A percentile compares a stretch with the other conserved stretches of the same genome.
Conservation (phyloP, 1,140 invertebrate genomes). For the Meloidogyne chitwoodi region DNA sequence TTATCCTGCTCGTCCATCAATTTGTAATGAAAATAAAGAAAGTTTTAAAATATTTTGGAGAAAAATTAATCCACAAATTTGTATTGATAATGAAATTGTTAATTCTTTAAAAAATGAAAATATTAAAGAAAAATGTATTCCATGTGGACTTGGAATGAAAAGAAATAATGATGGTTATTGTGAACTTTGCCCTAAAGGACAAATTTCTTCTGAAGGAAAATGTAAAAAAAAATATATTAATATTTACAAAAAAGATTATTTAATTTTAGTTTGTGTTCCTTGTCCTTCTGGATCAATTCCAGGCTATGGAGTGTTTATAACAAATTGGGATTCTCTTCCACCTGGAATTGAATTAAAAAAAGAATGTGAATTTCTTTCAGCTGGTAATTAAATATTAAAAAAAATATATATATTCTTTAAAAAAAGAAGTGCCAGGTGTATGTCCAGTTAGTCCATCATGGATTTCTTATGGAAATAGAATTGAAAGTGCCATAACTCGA, state of each 20-base stretch:
- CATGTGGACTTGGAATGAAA: constrained; percentile 40
- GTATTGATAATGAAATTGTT: constrained; percentile 41
- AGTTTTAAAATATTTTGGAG: constrained; percentile 63
- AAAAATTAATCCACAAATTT: constrained; percentile 67
- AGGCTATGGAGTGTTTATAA: constrained; percentile 64
- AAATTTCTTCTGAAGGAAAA: constrained; percentile 61
- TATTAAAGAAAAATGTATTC: constrained; percentile 50
- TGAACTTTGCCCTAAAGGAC: constrained; percentile 61
- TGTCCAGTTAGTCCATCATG: constrained; percentile 48
- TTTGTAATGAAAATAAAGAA: constrained; percentile 61
- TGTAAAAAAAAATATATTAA: constrained; percentile 39
- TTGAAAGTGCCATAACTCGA: constrained; percentile 58
- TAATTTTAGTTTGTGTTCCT: constrained; percentile 59
- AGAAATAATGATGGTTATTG: constrained; percentile 54
- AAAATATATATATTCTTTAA: background rate
- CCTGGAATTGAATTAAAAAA: constrained; percentile 61
- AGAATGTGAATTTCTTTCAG: constrained; percentile 60
- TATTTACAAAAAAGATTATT: background rate
- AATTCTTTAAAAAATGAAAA: background rate
- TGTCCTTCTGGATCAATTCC: constrained; percentile 66
- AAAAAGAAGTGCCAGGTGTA: constrained; percentile 35
- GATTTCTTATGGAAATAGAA: constrained; percentile 46
- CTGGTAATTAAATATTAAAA: constrained; percentile 28
- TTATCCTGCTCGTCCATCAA: constrained; percentile 63
- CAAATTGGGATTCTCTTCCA: constrained; percentile 66